Conservation (phyloP, 2,888 invertebrate species). For the Drosophila rellima region DNA sequence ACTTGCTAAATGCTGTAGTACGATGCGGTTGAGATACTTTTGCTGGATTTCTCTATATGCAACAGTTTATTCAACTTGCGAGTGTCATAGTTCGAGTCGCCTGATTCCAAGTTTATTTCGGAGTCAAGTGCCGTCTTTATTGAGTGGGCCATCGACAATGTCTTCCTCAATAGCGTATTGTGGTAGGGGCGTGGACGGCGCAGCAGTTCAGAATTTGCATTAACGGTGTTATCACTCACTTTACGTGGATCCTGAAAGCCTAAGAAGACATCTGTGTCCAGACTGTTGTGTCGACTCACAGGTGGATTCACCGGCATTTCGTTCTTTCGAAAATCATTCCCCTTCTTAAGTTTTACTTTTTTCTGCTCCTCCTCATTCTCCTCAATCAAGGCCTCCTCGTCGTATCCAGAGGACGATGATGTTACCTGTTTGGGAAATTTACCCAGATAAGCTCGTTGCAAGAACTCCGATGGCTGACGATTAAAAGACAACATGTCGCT, state of each 20-base stretch:
- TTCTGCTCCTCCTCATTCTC: background rate
- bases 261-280: slow-evolving; percentile 16
- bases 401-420: background rate
- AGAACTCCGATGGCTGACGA: slow-evolving; percentile 63
- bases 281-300: background rate
- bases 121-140: background rate
- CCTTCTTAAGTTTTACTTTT: background rate
- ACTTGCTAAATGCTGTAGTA: slow-evolving; percentile 19
- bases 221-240: accelerated
- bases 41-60: background rate
- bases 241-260: slow-evolving; percentile 26
- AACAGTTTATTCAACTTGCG: background rate
- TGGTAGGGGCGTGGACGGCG: slow-evolving; percentile 4
- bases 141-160: background rate
- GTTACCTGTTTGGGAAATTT: background rate
- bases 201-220: background rate
- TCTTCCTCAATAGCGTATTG: background rate
- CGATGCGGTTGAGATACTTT: background rate
- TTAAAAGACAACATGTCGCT: slow-evolving; percentile 94
- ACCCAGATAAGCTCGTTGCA: slow-evolving; percentile 31
- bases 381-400: background rate
- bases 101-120: background rate
- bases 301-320: background rate
- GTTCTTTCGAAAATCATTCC: background rate
- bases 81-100: background rate